Percentiles rank a stretch among this genome's conserved stretches.
Evolutionary conservation across 2,797 vertebrate species (phyloP).

Genomic region (Sus cebifrons): DNA sequence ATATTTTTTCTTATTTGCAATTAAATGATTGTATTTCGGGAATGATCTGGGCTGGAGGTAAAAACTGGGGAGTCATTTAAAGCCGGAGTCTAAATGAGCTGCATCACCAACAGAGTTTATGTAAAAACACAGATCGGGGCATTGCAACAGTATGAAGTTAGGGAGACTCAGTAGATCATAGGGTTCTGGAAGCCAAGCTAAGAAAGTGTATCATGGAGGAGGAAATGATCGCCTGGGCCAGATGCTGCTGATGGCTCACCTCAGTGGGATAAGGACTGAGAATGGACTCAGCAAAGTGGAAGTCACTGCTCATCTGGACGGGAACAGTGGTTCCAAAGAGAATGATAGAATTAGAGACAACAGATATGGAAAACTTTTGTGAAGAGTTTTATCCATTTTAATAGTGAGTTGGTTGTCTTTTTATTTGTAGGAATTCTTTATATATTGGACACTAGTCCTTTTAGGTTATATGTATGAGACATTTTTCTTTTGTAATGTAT

Average conservation of each 20-base stretch:
- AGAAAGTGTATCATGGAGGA: not conserved
- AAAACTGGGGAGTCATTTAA: not conserved
- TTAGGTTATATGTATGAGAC: not conserved
- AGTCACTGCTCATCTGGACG: not conserved
- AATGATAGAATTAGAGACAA: not conserved
- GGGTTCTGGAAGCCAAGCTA: not conserved
- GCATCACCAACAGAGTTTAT: not conserved
- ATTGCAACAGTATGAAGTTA: not conserved
- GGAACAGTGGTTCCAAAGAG: not conserved
- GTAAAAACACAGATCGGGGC: not conserved
- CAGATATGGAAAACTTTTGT: slow-evolving; percentile 16
- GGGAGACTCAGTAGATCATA: not conserved
- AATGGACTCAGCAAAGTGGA: not conserved
- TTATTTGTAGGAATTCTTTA: not conserved
- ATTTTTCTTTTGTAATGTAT: slow-evolving; percentile 4
- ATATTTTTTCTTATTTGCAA: slow-evolving; percentile 1
- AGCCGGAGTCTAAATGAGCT: not conserved
- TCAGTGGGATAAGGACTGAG: not conserved
- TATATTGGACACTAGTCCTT: not conserved
- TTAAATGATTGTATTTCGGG: not conserved
- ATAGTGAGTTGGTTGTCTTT: not conserved
- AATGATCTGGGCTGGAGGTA: not conserved
- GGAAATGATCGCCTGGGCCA: not conserved
- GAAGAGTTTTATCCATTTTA: not conserved
- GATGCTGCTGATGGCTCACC: not conserved